Evolutionary conservation across 2,888 invertebrate species (phyloP).

Genomic region (Caenorhabditis auriculariae): DNA sequence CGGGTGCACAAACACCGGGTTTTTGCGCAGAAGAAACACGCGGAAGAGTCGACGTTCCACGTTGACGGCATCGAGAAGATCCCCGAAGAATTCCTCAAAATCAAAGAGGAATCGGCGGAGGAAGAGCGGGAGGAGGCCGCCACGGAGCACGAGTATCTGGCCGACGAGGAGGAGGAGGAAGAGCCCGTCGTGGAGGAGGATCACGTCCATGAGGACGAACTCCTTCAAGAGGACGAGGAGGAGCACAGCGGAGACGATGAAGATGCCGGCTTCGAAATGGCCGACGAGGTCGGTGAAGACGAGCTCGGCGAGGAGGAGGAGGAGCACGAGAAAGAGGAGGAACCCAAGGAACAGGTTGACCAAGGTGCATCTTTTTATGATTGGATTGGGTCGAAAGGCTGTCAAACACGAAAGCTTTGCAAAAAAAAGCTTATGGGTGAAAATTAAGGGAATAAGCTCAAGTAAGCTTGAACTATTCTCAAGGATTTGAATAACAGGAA

Average conservation of each 20-base stretch:
- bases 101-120: constrained; percentile 17
- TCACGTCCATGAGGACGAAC: no score
- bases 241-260: constrained; percentile 9
- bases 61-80: constrained; percentile 21
- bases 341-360: constrained; percentile 11
- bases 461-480: background rate
- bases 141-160: constrained; percentile 2
- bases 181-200: constrained; percentile 1
- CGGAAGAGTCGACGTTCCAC: constrained; percentile 13
- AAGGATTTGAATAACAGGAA: no score
- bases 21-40: constrained; percentile 29
- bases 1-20: constrained; percentile 43
- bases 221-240: no score
- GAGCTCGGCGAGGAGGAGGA: constrained; percentile 11
- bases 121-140: no score
- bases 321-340: constrained; percentile 5
- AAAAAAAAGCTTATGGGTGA: no score
- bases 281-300: constrained; percentile 22
- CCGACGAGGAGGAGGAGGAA: constrained; percentile 2
- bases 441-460: background rate
- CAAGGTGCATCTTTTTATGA: no score
- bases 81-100: constrained; percentile 18
- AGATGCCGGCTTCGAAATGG: constrained; percentile 10
- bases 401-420: no score
- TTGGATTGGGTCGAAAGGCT: no score